Percentiles rank a stretch among this genome's conserved stretches.
Conservation (phyloP, 2,888 invertebrate species). For the Cecidostiba fungosa region DNA sequence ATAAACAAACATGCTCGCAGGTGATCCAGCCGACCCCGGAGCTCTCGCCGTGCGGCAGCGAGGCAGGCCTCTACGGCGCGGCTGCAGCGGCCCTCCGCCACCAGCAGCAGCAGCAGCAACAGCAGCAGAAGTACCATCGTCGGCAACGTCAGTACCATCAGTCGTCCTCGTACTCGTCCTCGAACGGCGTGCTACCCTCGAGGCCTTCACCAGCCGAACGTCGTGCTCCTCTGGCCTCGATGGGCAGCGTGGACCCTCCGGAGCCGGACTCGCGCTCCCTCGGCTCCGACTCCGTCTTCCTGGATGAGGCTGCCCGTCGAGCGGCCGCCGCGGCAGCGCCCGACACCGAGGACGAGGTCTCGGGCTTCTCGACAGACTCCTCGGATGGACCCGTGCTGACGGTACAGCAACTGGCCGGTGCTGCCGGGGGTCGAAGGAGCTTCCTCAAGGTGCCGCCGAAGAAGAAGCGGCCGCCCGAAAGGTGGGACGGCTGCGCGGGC, state of each 20-base stretch:
- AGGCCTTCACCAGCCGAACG: neutral
- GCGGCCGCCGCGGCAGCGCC: constrained; percentile 76
- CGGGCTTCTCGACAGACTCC: constrained; percentile 92
- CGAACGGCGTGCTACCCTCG: constrained; percentile 50
- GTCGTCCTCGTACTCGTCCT: constrained; percentile 49
- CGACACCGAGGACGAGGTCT: constrained; percentile 92
- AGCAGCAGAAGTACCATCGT: no score
- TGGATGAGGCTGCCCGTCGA: constrained; percentile 83
- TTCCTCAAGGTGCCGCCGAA: constrained; percentile 80
- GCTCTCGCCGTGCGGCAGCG: constrained; percentile 90
- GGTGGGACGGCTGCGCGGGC: constrained; percentile 80
- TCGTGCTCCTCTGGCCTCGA: constrained; percentile 89
- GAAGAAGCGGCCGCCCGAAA: constrained; percentile 75
- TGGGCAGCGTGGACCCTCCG: constrained; percentile 87
- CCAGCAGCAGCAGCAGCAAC: constrained; percentile 16
- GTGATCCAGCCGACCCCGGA: constrained; percentile 92
- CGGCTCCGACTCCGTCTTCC: constrained; percentile 91
- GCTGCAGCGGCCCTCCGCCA: constrained; percentile 53
- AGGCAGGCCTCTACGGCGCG: constrained; percentile 81
- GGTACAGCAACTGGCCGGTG: constrained; percentile 72
- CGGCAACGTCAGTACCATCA: constrained; percentile 68
- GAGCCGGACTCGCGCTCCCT: constrained; percentile 88
- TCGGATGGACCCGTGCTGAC: constrained; percentile 77
- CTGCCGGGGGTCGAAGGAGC: constrained; percentile 73
- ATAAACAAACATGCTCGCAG: no score